Conservation (phyloP, 2,113 vertebrate genomes). For the Stercorarius parasiticus region DNA sequence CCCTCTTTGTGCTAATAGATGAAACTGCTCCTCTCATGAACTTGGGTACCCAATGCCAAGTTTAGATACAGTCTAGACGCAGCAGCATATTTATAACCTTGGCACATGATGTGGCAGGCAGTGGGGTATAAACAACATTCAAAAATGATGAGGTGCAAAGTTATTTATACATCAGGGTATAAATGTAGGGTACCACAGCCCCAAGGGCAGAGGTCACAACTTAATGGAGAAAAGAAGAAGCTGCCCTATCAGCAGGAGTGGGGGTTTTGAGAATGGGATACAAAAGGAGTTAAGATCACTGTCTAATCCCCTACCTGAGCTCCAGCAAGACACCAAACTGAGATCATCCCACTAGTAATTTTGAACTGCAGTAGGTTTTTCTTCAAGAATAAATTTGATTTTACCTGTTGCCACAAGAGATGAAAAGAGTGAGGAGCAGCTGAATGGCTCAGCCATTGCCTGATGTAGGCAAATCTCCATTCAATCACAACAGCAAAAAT, state of each 20-base stretch:
- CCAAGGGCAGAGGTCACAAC: neutral
- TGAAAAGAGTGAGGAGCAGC: neutral
- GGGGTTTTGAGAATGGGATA: neutral
- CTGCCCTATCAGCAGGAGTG: neutral
- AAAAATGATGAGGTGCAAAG: neutral
- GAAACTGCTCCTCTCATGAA: neutral
- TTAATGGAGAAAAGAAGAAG: neutral
- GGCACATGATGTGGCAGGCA: conserved; percentile 20
- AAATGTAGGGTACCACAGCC: neutral
- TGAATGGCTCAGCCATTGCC: neutral
- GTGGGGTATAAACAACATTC: conserved; percentile 60
- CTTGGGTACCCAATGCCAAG: conserved; percentile 16
- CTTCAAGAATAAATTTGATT: neutral
- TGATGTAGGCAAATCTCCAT: neutral
- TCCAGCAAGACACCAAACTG: neutral
- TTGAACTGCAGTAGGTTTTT: neutral
- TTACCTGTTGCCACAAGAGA: neutral
- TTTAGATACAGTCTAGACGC: conserved; percentile 65
- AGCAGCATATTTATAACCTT: conserved; percentile 61
- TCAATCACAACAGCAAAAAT: neutral
- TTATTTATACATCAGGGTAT: conserved; percentile 32
- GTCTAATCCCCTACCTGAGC: neutral
- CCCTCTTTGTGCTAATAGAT: neutral
- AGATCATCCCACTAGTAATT: neutral
- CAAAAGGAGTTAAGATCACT: neutral